Percentiles rank a stretch among this genome's conserved stretches.
phyloP scores from a whole-genome alignment of 2,888 invertebrate species.

The Tanaodytes sp. region DNA sequence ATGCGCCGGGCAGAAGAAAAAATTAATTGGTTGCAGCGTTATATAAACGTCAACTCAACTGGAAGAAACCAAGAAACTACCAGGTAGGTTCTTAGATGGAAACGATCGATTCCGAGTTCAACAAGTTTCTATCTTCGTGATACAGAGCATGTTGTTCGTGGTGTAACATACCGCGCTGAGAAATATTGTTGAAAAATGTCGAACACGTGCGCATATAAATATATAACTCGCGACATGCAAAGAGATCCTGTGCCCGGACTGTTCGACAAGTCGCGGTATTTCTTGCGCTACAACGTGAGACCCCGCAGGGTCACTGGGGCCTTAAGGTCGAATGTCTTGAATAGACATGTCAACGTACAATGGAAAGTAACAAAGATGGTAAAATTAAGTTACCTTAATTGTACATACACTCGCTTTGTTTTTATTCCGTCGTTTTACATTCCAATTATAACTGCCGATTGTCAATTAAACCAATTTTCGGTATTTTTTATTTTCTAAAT shows the following conservation, averaged over 20 bases:
- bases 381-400: too few species aligned
- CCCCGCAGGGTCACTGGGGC: conserved; percentile 42
- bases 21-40: too few species aligned
- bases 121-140: conserved; percentile 48
- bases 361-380: conserved; percentile 54
- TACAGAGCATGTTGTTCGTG: conserved; percentile 35
- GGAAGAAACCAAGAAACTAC: too few species aligned
- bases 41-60: too few species aligned
- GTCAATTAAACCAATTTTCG: too few species aligned
- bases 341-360: conserved; percentile 52
- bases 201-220: conserved; percentile 46
- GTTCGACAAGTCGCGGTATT: conserved; percentile 46
- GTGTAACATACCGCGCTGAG: conserved; percentile 25
- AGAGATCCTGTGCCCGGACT: conserved; percentile 38
- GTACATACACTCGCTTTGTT: too few species aligned
- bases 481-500: too few species aligned
- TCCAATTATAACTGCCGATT: too few species aligned
- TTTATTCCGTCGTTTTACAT: too few species aligned
- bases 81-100: conserved; percentile 17
- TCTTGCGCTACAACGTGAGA: conserved; percentile 42
- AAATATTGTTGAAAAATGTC: conserved; percentile 42
- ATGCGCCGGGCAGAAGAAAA: too few species aligned
- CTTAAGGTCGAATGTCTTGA: conserved; percentile 34
- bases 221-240: conserved; percentile 46
- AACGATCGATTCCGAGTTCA: conserved; percentile 35